Base-by-base conservation (phyloP, 1,140 invertebrate species). In the Nasonia giraulti region DNA sequence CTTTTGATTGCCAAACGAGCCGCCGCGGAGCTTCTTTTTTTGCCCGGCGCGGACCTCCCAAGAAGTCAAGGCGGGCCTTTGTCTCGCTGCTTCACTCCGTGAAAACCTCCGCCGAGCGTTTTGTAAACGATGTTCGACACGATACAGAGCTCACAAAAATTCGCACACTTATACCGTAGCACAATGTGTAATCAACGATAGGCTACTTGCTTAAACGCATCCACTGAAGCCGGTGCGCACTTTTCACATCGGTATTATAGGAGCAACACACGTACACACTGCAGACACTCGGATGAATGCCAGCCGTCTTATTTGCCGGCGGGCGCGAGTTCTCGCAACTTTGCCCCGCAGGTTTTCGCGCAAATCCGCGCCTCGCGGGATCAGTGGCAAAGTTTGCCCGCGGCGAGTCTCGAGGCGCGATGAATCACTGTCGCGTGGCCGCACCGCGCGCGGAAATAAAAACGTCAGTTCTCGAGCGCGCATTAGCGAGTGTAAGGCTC, bases 41-140 rank as follows among this genome's bases (percentile, higher is more conserved):
- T 80, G 11, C 62, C 17, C 33, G 27, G 27, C 27, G 14, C 27
- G 40, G 81, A 82, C 81, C 81, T 76, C 81, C 81, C 81, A 75
- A 31, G 50, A 50, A 31, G 68, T 55, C 11, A 20, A 55, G 17
- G 17, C 6, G 40, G 2, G 14, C 77, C 50, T 31, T 66, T 79
- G 4, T 77, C 7, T 11, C 66, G 17, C 66, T 79, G 20, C 23
- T 4, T 3, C 8, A 66, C 10, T 31, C 27, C 27, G 27, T 27
- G 27, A 27, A 27, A 27, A 27, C 27, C 1, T 27, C 27, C 27
- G 27, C 1, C 27, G 27, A 27, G 27, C 8, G 40, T 44, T 8
- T 44, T 44, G 8, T 44, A 44, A 8, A 40, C 6, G 33, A 37
- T 37, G 33, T 37, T 37, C 27, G 27, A 27, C 27, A 37, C 33